Conservation (phyloP, 1,140 invertebrate species). For the Drosophila micromelanica region DNA sequence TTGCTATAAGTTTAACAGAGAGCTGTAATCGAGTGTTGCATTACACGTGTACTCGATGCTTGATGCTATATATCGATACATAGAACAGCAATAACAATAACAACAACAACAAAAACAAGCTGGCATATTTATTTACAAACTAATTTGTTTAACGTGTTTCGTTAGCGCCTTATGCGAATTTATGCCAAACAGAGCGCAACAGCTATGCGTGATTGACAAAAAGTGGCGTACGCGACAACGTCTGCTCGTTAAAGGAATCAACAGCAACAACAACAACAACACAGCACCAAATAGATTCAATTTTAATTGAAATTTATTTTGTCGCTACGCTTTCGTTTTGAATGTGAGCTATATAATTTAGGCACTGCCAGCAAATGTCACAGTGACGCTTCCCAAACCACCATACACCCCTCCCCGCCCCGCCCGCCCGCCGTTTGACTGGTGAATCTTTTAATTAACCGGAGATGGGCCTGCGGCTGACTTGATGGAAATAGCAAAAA, state of each 20-base stretch:
- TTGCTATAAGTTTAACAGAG: constrained; percentile 4
- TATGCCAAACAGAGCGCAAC: constrained; percentile 21
- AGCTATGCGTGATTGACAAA: constrained; percentile 34
- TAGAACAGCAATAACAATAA: constrained; percentile 13
- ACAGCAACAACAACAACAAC: constrained; percentile 5
- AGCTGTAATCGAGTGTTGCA: neutral
- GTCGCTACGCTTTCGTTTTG: constrained; percentile 36
- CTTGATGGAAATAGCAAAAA: constrained; percentile 30
- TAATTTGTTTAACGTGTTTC: constrained; percentile 44
- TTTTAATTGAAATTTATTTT: constrained; percentile 81
- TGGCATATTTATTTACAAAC: constrained; percentile 52
- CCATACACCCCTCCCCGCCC: neutral
- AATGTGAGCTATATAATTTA: constrained; percentile 15
- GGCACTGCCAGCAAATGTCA: constrained; percentile 24
- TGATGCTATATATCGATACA: constrained; percentile 21
- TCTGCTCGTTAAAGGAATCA: neutral
- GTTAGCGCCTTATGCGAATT: constrained; percentile 40
- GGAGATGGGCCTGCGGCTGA: constrained; percentile 32
- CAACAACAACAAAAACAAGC: constrained; percentile 11
- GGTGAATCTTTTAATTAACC: constrained; percentile 60
- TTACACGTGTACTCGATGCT: constrained; percentile 5
- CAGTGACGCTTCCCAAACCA: constrained; percentile 15
- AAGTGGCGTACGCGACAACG: constrained; percentile 14
- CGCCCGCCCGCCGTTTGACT: neutral
- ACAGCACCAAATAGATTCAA: constrained; percentile 40